Percentiles rank a stretch among this genome's conserved stretches.
phyloP scores from a whole-genome alignment of 2,888 invertebrate genomes.

The Lithophane semibrunnea region DNA sequence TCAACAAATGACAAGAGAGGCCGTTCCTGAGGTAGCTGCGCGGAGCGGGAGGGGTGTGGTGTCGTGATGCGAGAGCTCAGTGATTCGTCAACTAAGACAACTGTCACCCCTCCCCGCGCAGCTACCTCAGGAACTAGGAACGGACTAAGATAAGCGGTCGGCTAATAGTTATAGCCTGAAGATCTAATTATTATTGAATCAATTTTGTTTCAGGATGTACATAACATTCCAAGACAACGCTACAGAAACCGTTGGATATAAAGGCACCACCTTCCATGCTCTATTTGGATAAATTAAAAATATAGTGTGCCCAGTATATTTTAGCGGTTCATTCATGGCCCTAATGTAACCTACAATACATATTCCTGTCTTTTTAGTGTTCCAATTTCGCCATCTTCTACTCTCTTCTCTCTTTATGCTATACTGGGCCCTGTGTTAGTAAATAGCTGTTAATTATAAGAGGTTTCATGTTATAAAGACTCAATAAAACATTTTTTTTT shows the following conservation, averaged over 20 bases:
- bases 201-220: conserved; percentile 91
- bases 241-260: conserved; percentile 91
- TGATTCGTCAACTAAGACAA: too few relatives aligned
- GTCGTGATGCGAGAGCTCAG: too few relatives aligned
- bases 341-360: not conserved
- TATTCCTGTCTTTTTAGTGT: not conserved
- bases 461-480: not conserved
- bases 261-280: conserved; percentile 92
- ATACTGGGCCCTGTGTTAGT: not conserved
- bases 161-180: not conserved
- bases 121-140: too few relatives aligned
- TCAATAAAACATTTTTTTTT: conserved; percentile 20
- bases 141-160: too few relatives aligned
- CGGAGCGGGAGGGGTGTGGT: too few relatives aligned
- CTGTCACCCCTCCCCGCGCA: too few relatives aligned
- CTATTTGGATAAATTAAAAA: conserved; percentile 84
- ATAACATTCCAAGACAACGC: conserved; percentile 91
- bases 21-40: too few relatives aligned
- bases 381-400: not conserved
- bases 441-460: not conserved
- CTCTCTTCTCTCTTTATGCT: not conserved
- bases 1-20: not conserved
- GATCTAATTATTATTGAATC: not conserved
- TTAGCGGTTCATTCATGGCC: not conserved
- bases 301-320: conserved; percentile 22